phyloP scores from a whole-genome alignment of 2,888 invertebrate genomes.

The Vanessa cardui region DNA sequence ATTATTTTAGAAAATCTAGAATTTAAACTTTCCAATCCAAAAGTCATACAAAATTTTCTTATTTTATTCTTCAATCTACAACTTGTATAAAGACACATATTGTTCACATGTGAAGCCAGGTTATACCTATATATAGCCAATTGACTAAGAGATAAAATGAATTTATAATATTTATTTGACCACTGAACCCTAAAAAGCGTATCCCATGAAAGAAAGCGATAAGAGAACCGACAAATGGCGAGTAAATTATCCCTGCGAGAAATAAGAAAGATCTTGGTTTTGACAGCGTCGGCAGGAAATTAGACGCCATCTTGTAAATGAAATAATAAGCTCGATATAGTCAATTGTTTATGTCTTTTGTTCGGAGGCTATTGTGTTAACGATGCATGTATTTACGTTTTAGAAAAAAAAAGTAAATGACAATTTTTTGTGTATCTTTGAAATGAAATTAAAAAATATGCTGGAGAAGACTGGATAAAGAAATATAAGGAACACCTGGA shows the following conservation, averaged over 20 bases:
- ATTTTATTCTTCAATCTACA: no score
- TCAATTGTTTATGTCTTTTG: conserved; percentile 32
- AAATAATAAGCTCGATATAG: conserved; percentile 42
- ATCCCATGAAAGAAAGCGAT: conserved; percentile 30
- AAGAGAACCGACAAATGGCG: conserved; percentile 34
- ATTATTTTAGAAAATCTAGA: no score
- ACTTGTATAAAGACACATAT: no score
- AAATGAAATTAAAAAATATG: no score
- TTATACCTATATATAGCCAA: no score
- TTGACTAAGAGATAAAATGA: no score
- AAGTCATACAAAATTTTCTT: no score
- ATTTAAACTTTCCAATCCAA: no score
- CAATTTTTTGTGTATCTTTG: no score
- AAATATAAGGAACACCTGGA: no score
- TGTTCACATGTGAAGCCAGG: no score
- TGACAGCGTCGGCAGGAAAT: conserved; percentile 46
- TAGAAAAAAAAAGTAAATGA: neutral
- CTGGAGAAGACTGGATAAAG: no score
- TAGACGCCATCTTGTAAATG: conserved; percentile 38
- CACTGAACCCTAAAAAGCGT: neutral
- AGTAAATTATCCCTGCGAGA: conserved; percentile 40
- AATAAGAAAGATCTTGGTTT: conserved; percentile 48
- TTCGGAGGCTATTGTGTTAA: neutral
- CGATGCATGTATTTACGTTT: neutral
- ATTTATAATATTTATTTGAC: neutral